Evolutionary conservation across 1,140 invertebrate species (phyloP).

Genomic region (Pantala flavescens): DNA sequence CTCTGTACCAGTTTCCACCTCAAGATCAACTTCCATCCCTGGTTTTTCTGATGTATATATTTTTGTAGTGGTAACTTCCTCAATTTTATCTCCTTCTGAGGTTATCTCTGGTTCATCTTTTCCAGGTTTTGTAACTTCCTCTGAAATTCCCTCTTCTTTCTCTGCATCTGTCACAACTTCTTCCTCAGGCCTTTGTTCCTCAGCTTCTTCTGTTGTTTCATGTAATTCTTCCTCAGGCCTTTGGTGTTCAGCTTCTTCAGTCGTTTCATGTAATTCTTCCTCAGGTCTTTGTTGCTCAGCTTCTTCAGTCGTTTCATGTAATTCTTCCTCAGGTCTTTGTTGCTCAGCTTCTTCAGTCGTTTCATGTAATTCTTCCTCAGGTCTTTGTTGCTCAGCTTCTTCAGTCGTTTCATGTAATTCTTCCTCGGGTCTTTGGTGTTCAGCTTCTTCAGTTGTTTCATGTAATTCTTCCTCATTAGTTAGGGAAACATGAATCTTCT

Average conservation of each 20-base stretch:
- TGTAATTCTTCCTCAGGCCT: slow-evolving; percentile 21
- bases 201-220: slow-evolving; percentile 21
- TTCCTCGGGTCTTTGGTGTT: slow-evolving; percentile 16
- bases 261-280: slow-evolving; percentile 22
- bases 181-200: slow-evolving; percentile 16
- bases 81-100: neutral
- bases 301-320: neutral
- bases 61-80: neutral
- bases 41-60: neutral
- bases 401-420: slow-evolving; percentile 23
- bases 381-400: slow-evolving; percentile 18
- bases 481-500: neutral
- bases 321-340: slow-evolving; percentile 19
- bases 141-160: neutral
- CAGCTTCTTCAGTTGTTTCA: slow-evolving; percentile 21
- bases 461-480: slow-evolving; percentile 20
- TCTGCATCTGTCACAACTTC: slow-evolving; percentile 18
- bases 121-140: neutral
- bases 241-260: slow-evolving; percentile 17
- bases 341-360: slow-evolving; percentile 21
- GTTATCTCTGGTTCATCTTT: neutral
- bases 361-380: slow-evolving; percentile 20
- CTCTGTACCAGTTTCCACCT: neutral
- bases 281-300: slow-evolving; percentile 14
- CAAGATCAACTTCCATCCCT: neutral